These are phyloP conservation scores for Dipodomys merriami DNA, from an alignment of 2,113 vertebrate species.

Conservation along the genomic window DNA sequence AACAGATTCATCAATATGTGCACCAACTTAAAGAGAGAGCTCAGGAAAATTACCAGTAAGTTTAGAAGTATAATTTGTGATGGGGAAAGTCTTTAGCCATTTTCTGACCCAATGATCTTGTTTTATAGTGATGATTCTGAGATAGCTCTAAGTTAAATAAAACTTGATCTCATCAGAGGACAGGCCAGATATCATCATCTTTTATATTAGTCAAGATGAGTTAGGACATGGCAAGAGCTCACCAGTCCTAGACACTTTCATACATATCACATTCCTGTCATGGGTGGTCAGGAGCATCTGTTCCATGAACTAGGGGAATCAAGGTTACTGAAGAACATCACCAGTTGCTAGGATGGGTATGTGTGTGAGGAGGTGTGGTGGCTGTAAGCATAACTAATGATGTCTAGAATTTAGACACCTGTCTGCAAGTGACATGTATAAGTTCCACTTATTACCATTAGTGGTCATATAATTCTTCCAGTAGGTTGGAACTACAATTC, in stretches of 20 bases:
- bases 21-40: not conserved
- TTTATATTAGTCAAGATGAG: not conserved
- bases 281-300: not conserved
- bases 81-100: slow-evolving; percentile 8
- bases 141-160: not conserved
- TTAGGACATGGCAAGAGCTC: not conserved
- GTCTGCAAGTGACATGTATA: not conserved
- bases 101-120: not conserved
- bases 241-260: not conserved
- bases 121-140: slow-evolving; percentile 7
- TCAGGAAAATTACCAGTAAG: slow-evolving; percentile 17
- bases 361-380: too few relatives aligned
- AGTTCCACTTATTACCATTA: not conserved
- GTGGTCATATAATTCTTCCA: not conserved
- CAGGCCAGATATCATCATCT: slow-evolving; percentile 15
- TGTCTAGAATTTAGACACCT: not conserved
- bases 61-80: not conserved
- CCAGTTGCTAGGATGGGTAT: not conserved
- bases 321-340: not conserved
- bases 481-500: not conserved
- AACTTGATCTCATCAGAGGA: not conserved
- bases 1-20: not conserved
- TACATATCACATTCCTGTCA: not conserved
- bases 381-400: not conserved
- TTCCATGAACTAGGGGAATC: not conserved